Base-by-base conservation (phyloP, 1,140 invertebrate species). In the Galleria mellonella region DNA sequence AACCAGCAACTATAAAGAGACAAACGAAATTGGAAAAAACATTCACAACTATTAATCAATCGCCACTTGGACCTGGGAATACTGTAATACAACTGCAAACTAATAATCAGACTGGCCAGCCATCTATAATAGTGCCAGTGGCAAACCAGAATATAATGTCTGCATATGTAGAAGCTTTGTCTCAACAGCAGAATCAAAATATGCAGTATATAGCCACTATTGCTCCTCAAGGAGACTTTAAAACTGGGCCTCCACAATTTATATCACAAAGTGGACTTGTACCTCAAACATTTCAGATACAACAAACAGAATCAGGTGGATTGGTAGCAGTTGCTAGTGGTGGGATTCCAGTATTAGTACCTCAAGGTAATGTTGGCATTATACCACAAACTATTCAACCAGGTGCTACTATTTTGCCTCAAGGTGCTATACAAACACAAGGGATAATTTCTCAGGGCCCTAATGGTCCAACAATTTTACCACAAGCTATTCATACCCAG, bases 131-230 rank as follows among this genome's bases (percentile, higher is more conserved):
- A 44, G 84, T 93, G 0, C 91, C 91, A 56, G 87, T 92, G 5
- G 86, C 89, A 15, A 88, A 90, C 39, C 88, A 89, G 37, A 90
- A 89, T 55, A 88, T 92, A 47, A 88, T 92, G 79, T 92, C 92
- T 1, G 91, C 91, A 2, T 92, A 92, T 75, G 89, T 93, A 0
- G 91, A 92, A 58, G 87, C 91, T 1, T 78, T 91, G 55, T 91
- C 90, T 33, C 89, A 90, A 52, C 90, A 90, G 45, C 88, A 90
- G 14, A 90, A 89, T 44, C 90, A 91, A 60, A 91, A 90, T 70
- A 83, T 92, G 63, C 91, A 93, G 62, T 93, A 92, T 45, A 90
- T 93, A 37, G 89, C 91, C n/a, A 89, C 91, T 5, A 90, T 92
- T 49, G 87, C 89, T 63, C 85, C 89, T 55, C 76, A 90, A 88